These are phyloP conservation scores for Dendrolimus houi DNA, from an alignment of 2,888 invertebrate species.

Conservation along the genomic window DNA sequence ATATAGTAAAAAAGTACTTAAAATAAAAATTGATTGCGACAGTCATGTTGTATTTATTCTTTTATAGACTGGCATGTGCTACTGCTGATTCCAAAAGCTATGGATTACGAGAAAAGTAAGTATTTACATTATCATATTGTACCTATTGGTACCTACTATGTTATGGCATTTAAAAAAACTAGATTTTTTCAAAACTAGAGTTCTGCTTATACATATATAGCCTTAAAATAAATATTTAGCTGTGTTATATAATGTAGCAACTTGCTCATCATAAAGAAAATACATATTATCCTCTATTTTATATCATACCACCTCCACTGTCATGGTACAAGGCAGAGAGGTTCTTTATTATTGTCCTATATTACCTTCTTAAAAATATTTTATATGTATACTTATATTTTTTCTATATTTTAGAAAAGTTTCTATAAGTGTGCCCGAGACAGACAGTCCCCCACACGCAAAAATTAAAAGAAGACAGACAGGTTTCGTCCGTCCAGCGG, in stretches of 20 bases:
- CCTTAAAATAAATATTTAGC: no score
- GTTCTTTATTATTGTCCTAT: neutral
- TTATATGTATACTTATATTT: conserved; percentile 16
- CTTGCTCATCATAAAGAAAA: no score
- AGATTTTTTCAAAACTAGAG: no score
- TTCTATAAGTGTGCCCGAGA: conserved; percentile 26
- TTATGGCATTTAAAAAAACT: no score
- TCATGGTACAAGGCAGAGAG: no score
- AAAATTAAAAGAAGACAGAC: conserved; percentile 47
- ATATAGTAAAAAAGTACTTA: no score
- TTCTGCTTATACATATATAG: no score
- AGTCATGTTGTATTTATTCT: neutral
- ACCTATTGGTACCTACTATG: no score
- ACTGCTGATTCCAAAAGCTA: conserved; percentile 12
- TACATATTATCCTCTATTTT: conserved; percentile 2
- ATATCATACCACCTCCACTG: neutral
- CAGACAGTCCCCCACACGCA: conserved; percentile 11
- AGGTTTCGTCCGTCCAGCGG: conserved; percentile 34
- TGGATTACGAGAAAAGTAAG: conserved; percentile 29
- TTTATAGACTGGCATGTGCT: conserved; percentile 27
- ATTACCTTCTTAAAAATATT: neutral
- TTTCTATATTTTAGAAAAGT: conserved; percentile 40
- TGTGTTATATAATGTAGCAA: no score
- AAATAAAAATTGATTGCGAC: no score
- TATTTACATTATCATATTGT: conserved; percentile 2